These are phyloP conservation scores for Prorops nasuta DNA, from an alignment of 1,140 invertebrate genomes.

Conservation along the genomic window DNA sequence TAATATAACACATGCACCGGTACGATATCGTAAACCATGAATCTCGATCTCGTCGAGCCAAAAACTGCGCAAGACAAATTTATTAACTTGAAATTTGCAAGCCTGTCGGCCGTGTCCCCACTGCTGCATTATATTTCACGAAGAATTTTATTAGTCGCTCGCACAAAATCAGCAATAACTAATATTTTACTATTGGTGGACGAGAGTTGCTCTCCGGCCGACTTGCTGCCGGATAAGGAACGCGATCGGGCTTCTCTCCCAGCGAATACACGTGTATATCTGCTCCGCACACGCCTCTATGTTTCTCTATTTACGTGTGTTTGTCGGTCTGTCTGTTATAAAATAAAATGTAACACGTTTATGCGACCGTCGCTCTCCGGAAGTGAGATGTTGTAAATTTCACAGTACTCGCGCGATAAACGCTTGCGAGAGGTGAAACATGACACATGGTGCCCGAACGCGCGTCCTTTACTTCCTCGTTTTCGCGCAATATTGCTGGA, in stretches of 20 bases:
- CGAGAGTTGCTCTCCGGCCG: too few relatives aligned
- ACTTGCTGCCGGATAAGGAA: conserved; percentile 9
- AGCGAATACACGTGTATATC: too few relatives aligned
- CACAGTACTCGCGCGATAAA: conserved; percentile 34
- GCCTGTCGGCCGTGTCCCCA: background rate
- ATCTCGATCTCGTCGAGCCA: conserved; percentile 26
- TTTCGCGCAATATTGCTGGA: conserved; percentile 35
- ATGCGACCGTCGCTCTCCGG: conserved; percentile 34
- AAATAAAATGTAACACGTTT: conserved; percentile 40
- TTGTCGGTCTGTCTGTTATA: too few relatives aligned
- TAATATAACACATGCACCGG: too few relatives aligned
- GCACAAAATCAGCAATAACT: conserved; percentile 41
- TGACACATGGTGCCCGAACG: conserved; percentile 29
- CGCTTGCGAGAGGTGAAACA: conserved; percentile 35
- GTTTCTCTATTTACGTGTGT: too few relatives aligned
- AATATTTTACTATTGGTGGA: conserved; percentile 37
- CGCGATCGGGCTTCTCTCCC: background rate
- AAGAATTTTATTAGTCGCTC: conserved; percentile 40
- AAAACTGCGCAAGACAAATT: conserved; percentile 35
- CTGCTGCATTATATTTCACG: conserved; percentile 28
- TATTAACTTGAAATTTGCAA: conserved; percentile 42
- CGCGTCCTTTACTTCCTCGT: conserved; percentile 34
- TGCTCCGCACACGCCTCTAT: too few relatives aligned
- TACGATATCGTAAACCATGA: conserved; percentile 31
- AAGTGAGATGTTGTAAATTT: conserved; percentile 43